Evolutionary conservation across 2,888 invertebrate genomes (phyloP), one percentile per base, ranked within the genome.

Genomic region (Dryocosmus kuriphilus): DNA sequence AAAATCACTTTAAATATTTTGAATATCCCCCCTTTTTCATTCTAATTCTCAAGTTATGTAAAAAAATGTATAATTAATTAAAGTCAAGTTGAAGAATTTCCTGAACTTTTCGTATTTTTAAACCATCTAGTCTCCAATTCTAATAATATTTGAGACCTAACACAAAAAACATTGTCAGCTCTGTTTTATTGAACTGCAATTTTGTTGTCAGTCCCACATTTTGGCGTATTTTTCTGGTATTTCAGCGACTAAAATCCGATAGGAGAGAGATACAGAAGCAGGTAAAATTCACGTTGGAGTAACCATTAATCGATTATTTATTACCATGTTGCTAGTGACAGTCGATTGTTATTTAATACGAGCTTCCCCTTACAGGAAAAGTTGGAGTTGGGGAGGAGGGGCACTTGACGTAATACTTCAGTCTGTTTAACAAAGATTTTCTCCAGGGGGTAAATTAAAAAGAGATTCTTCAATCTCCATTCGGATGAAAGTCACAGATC

Each of bases 221-320:
- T 55, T 22, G 22, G 22, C 9, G 22, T 55, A 22, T 55, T 55
- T 55, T 22, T 19, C 22, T 22, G 19, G 22, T 55, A 55, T 55
- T 55, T 22, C 22, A 22, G 55, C 9, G 22, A 55, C 55, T 9
- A 9, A 55, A 55, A 55, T 55, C 9, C 55, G 55, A 55, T 55
- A 22, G 22, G 9, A 55, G 11, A 55, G 22, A 11, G 55, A 3
- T 9, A 22, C 22, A 2, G 5, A 9, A 3, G 22, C n/a, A 9
- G 51, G 3, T 2, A 1, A 55, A 55, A 55, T 55, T 55, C 22
- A 55, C 9, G 22, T 55, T 22, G 55, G 9, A 22, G 55, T 55
- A 22, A 55, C 55, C 55, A 55, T 22, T 55, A 55, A 55, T 55
- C 55, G 22, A 22, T 55, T 55, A 55, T 55, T 55, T 55, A 55